Evolutionary conservation across 2,888 invertebrate genomes (phyloP), one percentile per base, ranked within the genome.

Genomic region (Diaperis boleti): DNA sequence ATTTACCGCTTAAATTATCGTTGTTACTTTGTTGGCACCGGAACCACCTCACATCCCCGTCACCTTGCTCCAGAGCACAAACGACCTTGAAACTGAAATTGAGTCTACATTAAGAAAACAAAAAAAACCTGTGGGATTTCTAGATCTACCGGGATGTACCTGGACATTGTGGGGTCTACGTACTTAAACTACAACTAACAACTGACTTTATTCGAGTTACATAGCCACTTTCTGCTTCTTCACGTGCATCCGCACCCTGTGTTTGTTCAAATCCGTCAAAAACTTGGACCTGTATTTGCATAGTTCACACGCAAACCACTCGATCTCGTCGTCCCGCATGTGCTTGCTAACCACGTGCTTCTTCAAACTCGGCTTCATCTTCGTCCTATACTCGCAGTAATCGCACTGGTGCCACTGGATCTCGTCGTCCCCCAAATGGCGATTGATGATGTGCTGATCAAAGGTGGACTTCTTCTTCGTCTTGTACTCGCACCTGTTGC

Each of bases 281-380:
- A 11, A 3, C 13, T 33, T 33, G 2, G 10, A 5, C 5, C 5
- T 33, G 11, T 11, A 33, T 2, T 1, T 2, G 13, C 44, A 44
- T 2, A 20, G 3, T 11, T 44, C 11, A 20, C 44, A 44, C 13
- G 18, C 44, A 11, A 20, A 44, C 44, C 44, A 44, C 22, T 44
- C 4, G 22, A 44, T 15, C 14, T 39, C 39, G 14, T 39, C 39
- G 15, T 3, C 2, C 1, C 2, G 2, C 7, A 17, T 1, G 39
- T 39, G 39, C 14, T 13, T 39, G 13, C n/a, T n/a, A 4, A 31
- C 7, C 31, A 31, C 33, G 33, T 33, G 33, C 33, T 1, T 33
- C 5, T 33, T 6, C 2, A 33, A 11, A 33, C 3, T 33, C 11
- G 10, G 1, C 11, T 10, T 3, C 2, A 11, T 1, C n/a, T 33